Base-by-base conservation (phyloP, 2,888 invertebrate genomes). In the Omphaloscelis lunosa region DNA sequence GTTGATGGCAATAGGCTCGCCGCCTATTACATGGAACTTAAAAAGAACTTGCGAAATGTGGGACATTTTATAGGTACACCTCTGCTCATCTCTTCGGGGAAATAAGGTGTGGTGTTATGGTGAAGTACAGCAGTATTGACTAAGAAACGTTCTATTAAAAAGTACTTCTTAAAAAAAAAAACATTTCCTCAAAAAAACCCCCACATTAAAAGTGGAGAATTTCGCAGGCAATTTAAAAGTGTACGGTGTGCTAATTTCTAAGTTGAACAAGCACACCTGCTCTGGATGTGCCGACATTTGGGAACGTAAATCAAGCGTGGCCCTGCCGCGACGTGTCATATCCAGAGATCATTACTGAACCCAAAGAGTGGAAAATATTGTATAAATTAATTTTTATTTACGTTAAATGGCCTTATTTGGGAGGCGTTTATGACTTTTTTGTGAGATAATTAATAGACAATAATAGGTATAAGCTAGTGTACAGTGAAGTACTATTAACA, bases 301-400 rank as follows among this genome's bases (percentile, higher is more conserved):
- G 48, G 72, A 76, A 53, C 77, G 83, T 93, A 92, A 92, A 93
- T 93, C 91, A 93, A 71, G 86, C 87, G 87, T 79, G 58, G 72
- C 77, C 76, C 79, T 86, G 84, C 85, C 85, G 86, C 85, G 86
- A 85, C 80, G 80, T 85, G 89, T 93, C 93, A 89, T 72, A 75
- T 76, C 77, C 93, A 93, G 93, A 89, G 85, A 91, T 91, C 91
- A 91, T 93, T 92, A 91, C 83, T 84, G 79, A 66, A 20, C 65
- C 80, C 81, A 82, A 83, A 79, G 69, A 73, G 77, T 71, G 70
- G 78, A 80, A 84, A 83, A 84, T 79, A 79, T 77, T 63, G 45
- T 77, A 79, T 79, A 76, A 72, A 79, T 82, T 85, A 85, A 79
- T 83, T 83, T 83, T 82, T 77, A 84, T 84, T 83, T 84, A 69